Evolutionary conservation across 2,113 vertebrate species (phyloP), one percentile per base, ranked within the genome.

Genomic region (Hippocampus zosterae): DNA sequence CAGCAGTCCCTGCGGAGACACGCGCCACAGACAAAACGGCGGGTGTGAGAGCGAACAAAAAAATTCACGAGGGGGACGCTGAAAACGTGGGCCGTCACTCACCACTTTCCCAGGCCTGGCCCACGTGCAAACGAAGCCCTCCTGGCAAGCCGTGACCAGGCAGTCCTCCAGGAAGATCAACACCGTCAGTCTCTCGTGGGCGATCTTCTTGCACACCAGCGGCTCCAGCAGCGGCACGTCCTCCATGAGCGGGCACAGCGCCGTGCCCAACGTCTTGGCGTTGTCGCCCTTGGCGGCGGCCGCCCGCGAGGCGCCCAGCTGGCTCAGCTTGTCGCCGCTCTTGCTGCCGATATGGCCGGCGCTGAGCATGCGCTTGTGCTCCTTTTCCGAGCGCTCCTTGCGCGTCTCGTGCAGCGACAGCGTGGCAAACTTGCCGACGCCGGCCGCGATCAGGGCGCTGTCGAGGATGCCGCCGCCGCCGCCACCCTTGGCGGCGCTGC

Each of bases 101-200:
- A 97, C 97, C 97, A 96, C 96, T 95, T 98, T 98, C 86, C 97
- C 97, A 79, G 97, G 97, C 94, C 97, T 94, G 89, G 96, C 97
- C 97, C 97, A 99, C 88, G 97, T 99, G 96, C 97, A 99, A 95
- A 99, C 92, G 93, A 99, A 99, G 85, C 97, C 97, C 92, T 99
- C 97, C 94, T 99, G 97, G 93, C 97, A 99, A 88, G 96, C 97
- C 92, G 96, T 98, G 93, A 99, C 97, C 93, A 99, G 92, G 94
- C 96, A 98, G 95, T 99, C 97, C 94, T 98, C 97, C 74, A 99
- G 95, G 92, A 99, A 99, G 92, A 98, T 96, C 84, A 99, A 92
- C 88, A 98, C 97, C 80, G 97, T 97, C 88, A 99, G 97, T 92
- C 97, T 94, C 87, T 98, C 97, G 65, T 99, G 97, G 81, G 97